Base-by-base conservation (phyloP, 2,113 vertebrate genomes). In the Ahaetulla prasina region DNA sequence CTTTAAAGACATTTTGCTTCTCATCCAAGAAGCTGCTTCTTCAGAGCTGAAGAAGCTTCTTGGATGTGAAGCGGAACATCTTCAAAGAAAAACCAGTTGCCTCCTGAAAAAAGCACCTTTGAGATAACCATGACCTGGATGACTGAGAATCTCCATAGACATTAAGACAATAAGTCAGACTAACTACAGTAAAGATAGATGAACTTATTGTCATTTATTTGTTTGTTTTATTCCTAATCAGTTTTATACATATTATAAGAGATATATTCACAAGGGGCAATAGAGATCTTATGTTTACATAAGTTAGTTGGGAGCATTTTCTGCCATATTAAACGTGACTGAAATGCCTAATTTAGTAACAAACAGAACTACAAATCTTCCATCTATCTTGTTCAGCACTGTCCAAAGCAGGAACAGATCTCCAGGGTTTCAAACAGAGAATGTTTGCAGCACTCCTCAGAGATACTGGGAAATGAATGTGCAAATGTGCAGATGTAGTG, bases 181-280 rank as follows among this genome's bases (percentile, higher is more conserved):
- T 39, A 20, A 39, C 35, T 80, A 9, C 35, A 80, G n/a, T 80
- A 39, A 39, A 80, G 18, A 22, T 8, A 8, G n/a, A 80, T 80
- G 68, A 80, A 80, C 7, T 80, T 20, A 80, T 80, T 80, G 35
- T 39, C 68, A 80, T 39, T 80, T 80, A 74, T 91, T 52, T 47
- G 43, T 54, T 22, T 94, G 55, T 93, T 45, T 68, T 91, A 55
- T 1, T 80, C 54, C 87, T 94, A 94, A 94, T 94, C 92, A 94
- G 84, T 91, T 86, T 2, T 92, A 91, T 90, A 91, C 54, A 50
- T 94, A 96, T 94, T 94, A 85, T 94, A 1, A 95, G 53, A 47
- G 86, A n/a, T 68, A 50, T 87, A 95, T 94, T 91, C 94, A 92
- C 89, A 94, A 80, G 87, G 92, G 63, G 93, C 55, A 45, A 87